Evolutionary conservation across 2,113 vertebrate species (phyloP).

Genomic region (Stomatorhinus ivindoensis): DNA sequence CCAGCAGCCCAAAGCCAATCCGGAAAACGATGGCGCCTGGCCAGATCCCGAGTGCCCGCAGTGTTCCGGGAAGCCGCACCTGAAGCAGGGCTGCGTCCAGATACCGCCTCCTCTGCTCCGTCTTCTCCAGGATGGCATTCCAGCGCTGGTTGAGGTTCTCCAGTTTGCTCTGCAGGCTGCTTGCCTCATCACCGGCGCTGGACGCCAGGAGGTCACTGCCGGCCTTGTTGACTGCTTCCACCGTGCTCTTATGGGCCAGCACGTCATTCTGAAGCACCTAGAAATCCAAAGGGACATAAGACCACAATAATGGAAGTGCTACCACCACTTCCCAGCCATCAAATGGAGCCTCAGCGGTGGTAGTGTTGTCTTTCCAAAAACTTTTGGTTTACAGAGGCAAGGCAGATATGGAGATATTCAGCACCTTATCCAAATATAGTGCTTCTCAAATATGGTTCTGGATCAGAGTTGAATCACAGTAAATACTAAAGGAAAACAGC

Average conservation of each 20-base stretch:
- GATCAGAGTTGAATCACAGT: background rate
- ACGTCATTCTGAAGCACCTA: constrained; percentile 95
- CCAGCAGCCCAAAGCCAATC: constrained; percentile 15
- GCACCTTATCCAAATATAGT: background rate
- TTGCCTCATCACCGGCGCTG: constrained; percentile 89
- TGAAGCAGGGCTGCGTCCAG: constrained; percentile 84
- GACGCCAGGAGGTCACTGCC: constrained; percentile 83
- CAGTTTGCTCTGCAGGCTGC: constrained; percentile 77
- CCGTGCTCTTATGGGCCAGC: constrained; percentile 84
- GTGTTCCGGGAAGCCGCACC: constrained; percentile 51
- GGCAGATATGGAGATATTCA: background rate
- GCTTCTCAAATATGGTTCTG: background rate
- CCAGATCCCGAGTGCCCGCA: background rate
- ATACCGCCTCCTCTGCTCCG: constrained; percentile 78
- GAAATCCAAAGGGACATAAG: background rate
- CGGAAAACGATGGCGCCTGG: constrained; percentile 25
- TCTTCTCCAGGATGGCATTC: constrained; percentile 82
- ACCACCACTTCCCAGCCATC: background rate
- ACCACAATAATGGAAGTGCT: background rate
- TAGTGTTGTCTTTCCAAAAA: background rate
- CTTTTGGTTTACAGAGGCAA: background rate
- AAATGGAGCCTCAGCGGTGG: background rate
- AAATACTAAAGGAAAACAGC: background rate
- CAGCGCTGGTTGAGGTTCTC: constrained; percentile 85
- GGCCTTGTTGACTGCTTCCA: constrained; percentile 88